Base-by-base conservation (phyloP, 2,113 vertebrate genomes). In the Gnathonemus echidnorhynchus region DNA sequence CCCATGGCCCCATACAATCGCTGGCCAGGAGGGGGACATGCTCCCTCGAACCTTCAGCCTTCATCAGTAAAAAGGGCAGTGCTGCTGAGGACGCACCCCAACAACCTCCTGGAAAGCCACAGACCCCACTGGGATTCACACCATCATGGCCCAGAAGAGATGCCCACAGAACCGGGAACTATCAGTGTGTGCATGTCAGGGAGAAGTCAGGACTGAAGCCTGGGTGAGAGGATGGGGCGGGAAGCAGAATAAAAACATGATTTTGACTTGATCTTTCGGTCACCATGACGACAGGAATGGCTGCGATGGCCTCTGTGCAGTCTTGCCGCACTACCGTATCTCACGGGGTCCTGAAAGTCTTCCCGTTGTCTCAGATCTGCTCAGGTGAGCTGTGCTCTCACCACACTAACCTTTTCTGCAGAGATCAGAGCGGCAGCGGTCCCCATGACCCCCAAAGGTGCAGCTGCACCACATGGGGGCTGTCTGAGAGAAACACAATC, bases 91-190 rank as follows among this genome's bases (percentile, higher is more conserved):
- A 77, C 90, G 62, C 70, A 87, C 17, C n/a, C 17, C 48, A 19
- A 0, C 52, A 90, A 87, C 90, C 83, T 92, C 93, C 92, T 90
- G 46, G 31, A 89, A 89, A 92, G 94, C 93, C 93, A 92, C 27
- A 92, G 93, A 93, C 88, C 93, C 91, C 84, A 49, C 91, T 31
- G 91, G 92, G 92, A 92, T 92, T 90, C 91, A 92, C 90, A 87
- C 87, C 83, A 93, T 95, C 91, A 93, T 87, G 88, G 90, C 91
- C 86, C 89, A 90, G 91, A 90, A 88, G 92, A 92, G 93, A 93
- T 90, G 87, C 89, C 45, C 42, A 90, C 90, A 89, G 85, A 91
- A 90, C 24, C 3, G 10, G 9, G 24, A 66, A 66, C n/a, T 66
- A 89, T 62, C 89, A 92, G 86, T 83, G 2, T 89, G 88, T 70